Base-by-base conservation (phyloP, 2,888 invertebrate species). In the Smittia aterrima region DNA sequence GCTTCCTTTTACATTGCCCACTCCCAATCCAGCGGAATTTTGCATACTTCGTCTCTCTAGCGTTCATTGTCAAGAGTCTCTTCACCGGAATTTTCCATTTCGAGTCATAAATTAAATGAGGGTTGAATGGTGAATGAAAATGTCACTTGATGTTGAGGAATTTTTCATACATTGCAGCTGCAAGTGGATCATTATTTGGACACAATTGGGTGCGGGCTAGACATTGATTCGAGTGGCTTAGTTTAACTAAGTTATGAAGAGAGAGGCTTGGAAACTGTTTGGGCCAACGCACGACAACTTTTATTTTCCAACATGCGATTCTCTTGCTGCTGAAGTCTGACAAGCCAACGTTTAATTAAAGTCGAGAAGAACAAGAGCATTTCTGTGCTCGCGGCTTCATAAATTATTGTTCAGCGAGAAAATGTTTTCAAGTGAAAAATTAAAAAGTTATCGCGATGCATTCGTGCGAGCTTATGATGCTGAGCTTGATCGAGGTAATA, bases 51-150 rank as follows among this genome's bases (percentile, higher is more conserved):
- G 2, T 32, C 32, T 32, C n/a, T n/a, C n/a, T n/a, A n/a, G n/a
- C n/a, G n/a, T n/a, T n/a, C n/a, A 4, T 47, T 47, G 47, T 47
- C 47, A 11, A 47, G 47, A 47, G 47, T 47, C 47, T 47, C 47
- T 47, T 47, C 47, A 47, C 47, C 11, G 16, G 47, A 47, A 47
- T 47, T 47, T 47, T n/a, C 7, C 16, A 47, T 47, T 16, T n/a
- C n/a, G n/a, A 47, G 47, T n/a, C 47, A 47, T 47, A 47, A 47
- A 47, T 47, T 47, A 47, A 47, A 47, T 11, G 47, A 47, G 47
- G 47, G 47, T 47, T 47, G 47, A 47, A 47, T 16, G 47, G 11
- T 32, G 32, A 32, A 32, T 32, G 32, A n/a, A n/a, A 47, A 47
- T 47, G 16, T 47, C 47, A 47, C 47, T 16, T 47, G 11, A 47